Evolutionary conservation across 2,113 vertebrate genomes (phyloP), one percentile per base, ranked within the genome.

Genomic region (Miniopterus natalensis): DNA sequence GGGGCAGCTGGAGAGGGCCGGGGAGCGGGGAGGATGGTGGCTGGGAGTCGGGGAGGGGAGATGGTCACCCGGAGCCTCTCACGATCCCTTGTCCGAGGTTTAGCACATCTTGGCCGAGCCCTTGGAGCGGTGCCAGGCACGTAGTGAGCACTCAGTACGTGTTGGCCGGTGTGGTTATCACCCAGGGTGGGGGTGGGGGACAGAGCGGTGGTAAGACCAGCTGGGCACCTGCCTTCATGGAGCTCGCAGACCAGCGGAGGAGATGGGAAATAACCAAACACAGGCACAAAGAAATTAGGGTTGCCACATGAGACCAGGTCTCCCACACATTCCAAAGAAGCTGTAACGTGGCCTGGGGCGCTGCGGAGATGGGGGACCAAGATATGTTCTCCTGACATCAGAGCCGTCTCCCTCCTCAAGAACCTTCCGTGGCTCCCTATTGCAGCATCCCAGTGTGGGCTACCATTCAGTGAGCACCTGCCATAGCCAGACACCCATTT

Each of bases 51-150:
- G 40, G 61, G 70, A 17, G 3, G 14, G 31, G 53, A 83, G 51
- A 5, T 0, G 40, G 13, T 23, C 36, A 45, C 5, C 2, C 36
- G 17, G 17, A 51, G 27, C 49, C 61, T 2, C 12, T 7, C 23
- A 55, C 61, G 31, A 15, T 8, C n/a, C 63, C 45, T 2, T 7
- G 42, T 71, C 63, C 10, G 2, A 61, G 61, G 47, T 0, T 42
- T 21, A 27, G 18, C 4, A 10, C 51, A 0, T 4, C 51, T 8
- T 27, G 27, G 31, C 74, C 8, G 6, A 70, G 53, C 40, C 23
- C 31, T n/a, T 14, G 14, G 36, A 4, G 31, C 1, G 1, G n/a
- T 3, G 42, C 51, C 88, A 0, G 0, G 59, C 75, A 17, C 0
- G 0, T 5, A 13, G 29, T 5, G 36, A 53, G 65, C 10, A 0